Conservation (phyloP, 2,888 invertebrate species). For the Formica aserva region DNA sequence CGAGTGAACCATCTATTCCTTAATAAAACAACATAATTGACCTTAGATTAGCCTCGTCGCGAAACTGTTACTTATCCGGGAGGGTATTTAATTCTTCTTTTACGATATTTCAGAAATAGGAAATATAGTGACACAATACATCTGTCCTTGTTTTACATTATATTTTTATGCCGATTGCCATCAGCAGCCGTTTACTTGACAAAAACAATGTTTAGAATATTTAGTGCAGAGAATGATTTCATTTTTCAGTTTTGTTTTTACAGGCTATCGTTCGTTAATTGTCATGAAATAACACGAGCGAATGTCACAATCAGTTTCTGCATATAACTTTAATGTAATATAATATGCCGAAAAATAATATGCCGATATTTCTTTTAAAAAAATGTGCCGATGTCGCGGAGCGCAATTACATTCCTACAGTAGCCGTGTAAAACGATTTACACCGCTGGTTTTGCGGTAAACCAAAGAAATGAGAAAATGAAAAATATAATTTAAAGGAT, state of each 20-base stretch:
- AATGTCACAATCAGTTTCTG: neutral
- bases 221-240: neutral
- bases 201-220: conserved; percentile 51
- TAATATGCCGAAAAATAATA: no score
- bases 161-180: conserved; percentile 44
- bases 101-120: conserved; percentile 54
- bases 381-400: conserved; percentile 36
- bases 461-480: conserved; percentile 3
- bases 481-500: conserved; percentile 32
- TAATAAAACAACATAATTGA: conserved; percentile 24
- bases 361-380: no score
- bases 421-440: conserved; percentile 58
- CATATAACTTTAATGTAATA: no score
- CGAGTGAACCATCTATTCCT: no score
- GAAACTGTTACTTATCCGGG: conserved; percentile 27
- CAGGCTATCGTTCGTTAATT: conserved; percentile 7
- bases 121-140: conserved; percentile 53
- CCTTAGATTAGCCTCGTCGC: conserved; percentile 52
- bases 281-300: neutral
- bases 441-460: conserved; percentile 11
- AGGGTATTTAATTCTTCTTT: conserved; percentile 51
- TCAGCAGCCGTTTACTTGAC: conserved; percentile 15
- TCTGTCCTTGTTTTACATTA: conserved; percentile 68
- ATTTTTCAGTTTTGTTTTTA: conserved; percentile 23
- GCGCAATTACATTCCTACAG: conserved; percentile 2